These are phyloP conservation scores for Drosophila albomicans DNA, from an alignment of 1,140 invertebrate species.

Conservation along the genomic window DNA sequence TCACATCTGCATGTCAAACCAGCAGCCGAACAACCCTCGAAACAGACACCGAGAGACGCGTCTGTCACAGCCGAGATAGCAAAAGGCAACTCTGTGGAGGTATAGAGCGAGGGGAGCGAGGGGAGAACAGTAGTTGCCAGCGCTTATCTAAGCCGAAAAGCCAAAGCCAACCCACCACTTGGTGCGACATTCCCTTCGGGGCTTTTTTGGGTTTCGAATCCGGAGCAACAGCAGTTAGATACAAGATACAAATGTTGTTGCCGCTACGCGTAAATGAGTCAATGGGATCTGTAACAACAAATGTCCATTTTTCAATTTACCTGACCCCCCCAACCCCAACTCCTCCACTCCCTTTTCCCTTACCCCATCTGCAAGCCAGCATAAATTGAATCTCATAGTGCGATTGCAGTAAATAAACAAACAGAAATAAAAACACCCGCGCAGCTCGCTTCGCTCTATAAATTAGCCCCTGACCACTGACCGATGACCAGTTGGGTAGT, in stretches of 20 bases:
- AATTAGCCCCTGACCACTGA: slow-evolving; percentile 72
- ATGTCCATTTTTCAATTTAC: slow-evolving; percentile 81
- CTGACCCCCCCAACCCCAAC: slow-evolving; percentile 33
- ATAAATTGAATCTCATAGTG: slow-evolving; percentile 73
- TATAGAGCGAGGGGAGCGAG: slow-evolving; percentile 9
- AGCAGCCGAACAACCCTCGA: slow-evolving; percentile 64
- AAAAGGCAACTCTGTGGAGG: neutral
- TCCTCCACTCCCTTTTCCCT: neutral
- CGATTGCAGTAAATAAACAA: slow-evolving; percentile 42
- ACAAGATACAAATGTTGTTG: slow-evolving; percentile 12
- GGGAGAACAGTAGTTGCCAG: slow-evolving; percentile 13
- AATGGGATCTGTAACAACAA: slow-evolving; percentile 75
- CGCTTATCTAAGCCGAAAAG: slow-evolving; percentile 78
- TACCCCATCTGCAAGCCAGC: slow-evolving; percentile 11
- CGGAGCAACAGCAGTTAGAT: neutral
- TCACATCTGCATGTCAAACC: slow-evolving; percentile 81
- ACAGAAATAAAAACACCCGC: slow-evolving; percentile 63
- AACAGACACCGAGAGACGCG: slow-evolving; percentile 27
- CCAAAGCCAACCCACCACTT: slow-evolving; percentile 71
- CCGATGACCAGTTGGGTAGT: slow-evolving; percentile 51
- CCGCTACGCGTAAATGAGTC: slow-evolving; percentile 34
- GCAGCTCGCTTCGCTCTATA: slow-evolving; percentile 66
- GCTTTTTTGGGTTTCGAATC: neutral
- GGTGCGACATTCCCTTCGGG: slow-evolving; percentile 18
- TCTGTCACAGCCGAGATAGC: slow-evolving; percentile 67